Conservation (phyloP, 2,797 vertebrate species). For the Macropodus opercularis region DNA sequence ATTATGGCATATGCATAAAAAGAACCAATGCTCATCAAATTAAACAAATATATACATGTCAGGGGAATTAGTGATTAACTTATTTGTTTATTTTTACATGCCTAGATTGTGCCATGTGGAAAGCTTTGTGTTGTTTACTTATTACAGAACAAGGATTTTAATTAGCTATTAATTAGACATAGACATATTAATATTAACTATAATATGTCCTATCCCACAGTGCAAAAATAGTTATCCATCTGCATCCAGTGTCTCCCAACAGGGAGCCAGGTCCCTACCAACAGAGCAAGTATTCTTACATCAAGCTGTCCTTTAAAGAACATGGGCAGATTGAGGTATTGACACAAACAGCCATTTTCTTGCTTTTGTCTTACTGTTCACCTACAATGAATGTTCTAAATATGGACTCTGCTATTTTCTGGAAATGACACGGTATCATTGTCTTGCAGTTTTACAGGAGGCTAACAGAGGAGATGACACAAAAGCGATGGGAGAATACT, state of each 20-base stretch:
- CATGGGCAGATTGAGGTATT: conserved; percentile 97
- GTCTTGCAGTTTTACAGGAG: conserved; percentile 90
- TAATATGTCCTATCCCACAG: conserved; percentile 68
- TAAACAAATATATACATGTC: too few relatives aligned
- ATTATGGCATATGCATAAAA: background rate
- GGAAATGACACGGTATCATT: conserved; percentile 3
- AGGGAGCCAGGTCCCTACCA: conserved; percentile 97
- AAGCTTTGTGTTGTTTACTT: background rate
- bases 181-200: too few relatives aligned
- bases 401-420: background rate
- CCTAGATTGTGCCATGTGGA: background rate
- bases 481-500: conserved; percentile 91
- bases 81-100: background rate
- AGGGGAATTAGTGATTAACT: too few relatives aligned
- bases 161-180: background rate
- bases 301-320: conserved; percentile 97
- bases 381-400: background rate
- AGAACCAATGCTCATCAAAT: too few relatives aligned
- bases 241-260: conserved; percentile 85
- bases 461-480: conserved; percentile 93
- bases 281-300: conserved; percentile 90
- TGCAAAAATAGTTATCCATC: conserved; percentile 97
- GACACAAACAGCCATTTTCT: background rate
- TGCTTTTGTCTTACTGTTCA: background rate
- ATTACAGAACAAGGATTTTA: background rate